Evolutionary conservation across 2,888 invertebrate species (phyloP).

Genomic region (Chloroclysta siterata): DNA sequence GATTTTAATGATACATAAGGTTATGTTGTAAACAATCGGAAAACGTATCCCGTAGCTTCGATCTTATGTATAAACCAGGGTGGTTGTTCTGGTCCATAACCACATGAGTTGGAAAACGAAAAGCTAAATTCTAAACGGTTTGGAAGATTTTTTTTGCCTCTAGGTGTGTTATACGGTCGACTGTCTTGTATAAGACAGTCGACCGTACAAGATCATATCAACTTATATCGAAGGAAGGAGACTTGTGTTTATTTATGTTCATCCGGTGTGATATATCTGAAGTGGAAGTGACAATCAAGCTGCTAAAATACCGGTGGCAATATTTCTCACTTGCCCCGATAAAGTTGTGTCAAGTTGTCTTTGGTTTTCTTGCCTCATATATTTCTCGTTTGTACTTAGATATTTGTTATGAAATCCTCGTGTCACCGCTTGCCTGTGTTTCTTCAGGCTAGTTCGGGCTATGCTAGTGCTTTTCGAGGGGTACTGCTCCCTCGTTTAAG

Average conservation of each 20-base stretch:
- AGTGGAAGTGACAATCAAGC: slow-evolving; percentile 28
- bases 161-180: too few species aligned
- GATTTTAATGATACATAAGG: too few species aligned
- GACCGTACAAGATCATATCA: slow-evolving; percentile 19
- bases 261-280: slow-evolving; percentile 26
- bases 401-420: background rate
- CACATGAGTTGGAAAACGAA: too few species aligned
- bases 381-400: background rate
- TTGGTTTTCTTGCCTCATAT: background rate
- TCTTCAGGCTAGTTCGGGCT: background rate
- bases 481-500: too few species aligned
- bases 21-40: too few species aligned
- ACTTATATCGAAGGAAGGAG: slow-evolving; percentile 13
- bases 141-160: background rate
- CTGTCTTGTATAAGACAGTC: background rate
- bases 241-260: slow-evolving; percentile 28
- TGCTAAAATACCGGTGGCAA: slow-evolving; percentile 29
- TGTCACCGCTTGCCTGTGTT: background rate
- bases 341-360: slow-evolving; percentile 17
- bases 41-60: too few species aligned
- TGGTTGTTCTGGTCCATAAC: too few species aligned
- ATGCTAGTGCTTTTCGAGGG: background rate
- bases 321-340: slow-evolving; percentile 27
- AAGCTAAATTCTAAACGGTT: background rate
- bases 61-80: too few species aligned